These are phyloP conservation scores for Astreopora myriophthalma DNA, from an alignment of 64 coral and sea anemone species.

Conservation along the genomic window DNA sequence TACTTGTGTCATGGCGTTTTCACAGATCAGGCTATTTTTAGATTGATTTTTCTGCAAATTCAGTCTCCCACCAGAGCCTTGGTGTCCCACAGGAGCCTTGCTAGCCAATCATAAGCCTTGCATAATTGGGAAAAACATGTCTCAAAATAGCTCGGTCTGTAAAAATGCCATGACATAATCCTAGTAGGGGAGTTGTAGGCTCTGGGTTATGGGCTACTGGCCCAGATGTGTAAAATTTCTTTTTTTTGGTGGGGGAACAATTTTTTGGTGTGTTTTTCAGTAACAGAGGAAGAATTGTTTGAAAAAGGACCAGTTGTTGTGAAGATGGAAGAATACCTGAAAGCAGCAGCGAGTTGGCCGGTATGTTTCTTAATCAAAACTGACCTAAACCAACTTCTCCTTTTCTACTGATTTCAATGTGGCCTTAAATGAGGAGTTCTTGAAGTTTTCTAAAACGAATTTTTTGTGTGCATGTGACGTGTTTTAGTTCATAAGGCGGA, in stretches of 20 bases:
- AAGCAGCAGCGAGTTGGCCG: neutral
- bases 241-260: neutral
- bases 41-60: too few relatives aligned
- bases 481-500: neutral
- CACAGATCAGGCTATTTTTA: too few relatives aligned
- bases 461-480: neutral
- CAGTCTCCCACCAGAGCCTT: too few relatives aligned
- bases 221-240: neutral
- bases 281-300: conserved; percentile 16
- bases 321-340: conserved; percentile 40
- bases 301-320: conserved; percentile 12
- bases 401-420: neutral
- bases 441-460: neutral
- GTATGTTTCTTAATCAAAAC: conserved; percentile 23
- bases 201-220: too few relatives aligned
- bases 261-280: neutral
- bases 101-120: too few relatives aligned
- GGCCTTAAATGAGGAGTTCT: too few relatives aligned
- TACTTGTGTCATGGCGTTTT: too few relatives aligned
- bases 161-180: too few relatives aligned
- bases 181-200: too few relatives aligned
- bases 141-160: too few relatives aligned
- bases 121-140: too few relatives aligned
- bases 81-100: too few relatives aligned
- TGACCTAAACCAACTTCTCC: neutral